Percentiles rank a stretch among this genome's conserved stretches.
These are phyloP conservation scores for Pogonognathellus flavescens DNA, from an alignment of 1,140 invertebrate species.

Conservation along the genomic window DNA sequence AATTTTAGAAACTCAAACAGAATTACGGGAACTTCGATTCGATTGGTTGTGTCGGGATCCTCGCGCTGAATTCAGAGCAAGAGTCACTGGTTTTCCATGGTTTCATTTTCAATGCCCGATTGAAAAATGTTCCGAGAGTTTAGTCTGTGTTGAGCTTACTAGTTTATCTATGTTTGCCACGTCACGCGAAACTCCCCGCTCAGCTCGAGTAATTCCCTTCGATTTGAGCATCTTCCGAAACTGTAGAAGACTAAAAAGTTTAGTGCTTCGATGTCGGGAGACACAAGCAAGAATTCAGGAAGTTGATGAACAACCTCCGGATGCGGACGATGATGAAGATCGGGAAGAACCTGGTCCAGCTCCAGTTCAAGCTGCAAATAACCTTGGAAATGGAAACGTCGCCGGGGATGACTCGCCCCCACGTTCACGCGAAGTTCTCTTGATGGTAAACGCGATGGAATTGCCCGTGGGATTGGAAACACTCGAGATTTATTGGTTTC, in stretches of 20 bases:
- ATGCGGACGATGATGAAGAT: background rate
- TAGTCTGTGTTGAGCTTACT: slow-evolving; percentile 58
- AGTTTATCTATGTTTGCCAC: slow-evolving; percentile 56
- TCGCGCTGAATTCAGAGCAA: slow-evolving; percentile 37
- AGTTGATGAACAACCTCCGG: slow-evolving; percentile 43
- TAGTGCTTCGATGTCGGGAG: slow-evolving; percentile 52
- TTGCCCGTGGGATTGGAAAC: slow-evolving; percentile 53
- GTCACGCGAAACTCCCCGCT: slow-evolving; percentile 1
- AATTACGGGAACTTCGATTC: slow-evolving; percentile 60
- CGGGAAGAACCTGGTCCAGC: background rate
- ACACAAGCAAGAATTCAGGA: slow-evolving; percentile 26
- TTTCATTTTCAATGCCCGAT: slow-evolving; percentile 58
- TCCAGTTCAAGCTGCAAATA: background rate
- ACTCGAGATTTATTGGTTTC: slow-evolving; percentile 57
- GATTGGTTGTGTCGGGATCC: slow-evolving; percentile 60
- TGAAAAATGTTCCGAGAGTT: slow-evolving; percentile 33
- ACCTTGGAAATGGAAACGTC: slow-evolving; percentile 9
- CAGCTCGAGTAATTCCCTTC: slow-evolving; percentile 54
- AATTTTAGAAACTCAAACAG: slow-evolving; percentile 56
- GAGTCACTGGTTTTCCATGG: slow-evolving; percentile 63
- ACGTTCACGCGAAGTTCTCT: slow-evolving; percentile 23
- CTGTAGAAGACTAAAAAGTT: slow-evolving; percentile 47
- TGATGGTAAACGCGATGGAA: slow-evolving; percentile 61
- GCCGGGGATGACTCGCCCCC: background rate
- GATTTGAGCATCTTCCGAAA: slow-evolving; percentile 56